Percentiles rank a stretch among this genome's conserved stretches.
These are phyloP conservation scores for Percopsis transmontana DNA, from an alignment of 2,113 vertebrate genomes.

Conservation along the genomic window DNA sequence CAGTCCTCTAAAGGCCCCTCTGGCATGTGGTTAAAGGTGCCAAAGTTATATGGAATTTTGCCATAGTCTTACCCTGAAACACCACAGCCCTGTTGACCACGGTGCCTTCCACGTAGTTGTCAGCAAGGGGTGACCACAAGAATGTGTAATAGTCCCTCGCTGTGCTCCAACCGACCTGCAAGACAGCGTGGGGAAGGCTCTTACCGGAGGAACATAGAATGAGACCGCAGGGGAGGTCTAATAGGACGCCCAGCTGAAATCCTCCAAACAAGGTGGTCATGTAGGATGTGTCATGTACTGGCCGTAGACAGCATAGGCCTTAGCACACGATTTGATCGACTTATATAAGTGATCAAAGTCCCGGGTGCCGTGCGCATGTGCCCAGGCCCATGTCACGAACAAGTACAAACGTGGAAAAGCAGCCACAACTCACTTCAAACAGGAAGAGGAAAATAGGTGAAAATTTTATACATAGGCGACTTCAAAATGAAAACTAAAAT, in stretches of 20 bases:
- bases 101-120: conserved; percentile 89
- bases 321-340: conserved; percentile 4
- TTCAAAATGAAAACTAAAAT: conserved; percentile 80
- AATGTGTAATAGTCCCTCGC: conserved; percentile 98
- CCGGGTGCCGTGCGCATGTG: conserved; percentile 25
- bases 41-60: conserved; percentile 56
- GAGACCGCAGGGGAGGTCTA: too few species aligned
- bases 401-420: conserved; percentile 55
- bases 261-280: too few species aligned
- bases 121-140: conserved; percentile 96
- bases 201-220: conserved; percentile 27
- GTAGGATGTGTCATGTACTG: background rate
- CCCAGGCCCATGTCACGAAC: conserved; percentile 45
- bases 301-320: background rate
- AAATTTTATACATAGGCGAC: conserved; percentile 78
- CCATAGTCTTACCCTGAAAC: conserved; percentile 89
- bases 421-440: conserved; percentile 74
- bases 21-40: conserved; percentile 57
- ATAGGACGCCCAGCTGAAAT: too few species aligned
- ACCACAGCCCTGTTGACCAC: conserved; percentile 90
- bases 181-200: conserved; percentile 55
- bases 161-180: conserved; percentile 98
- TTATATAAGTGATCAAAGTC: conserved; percentile 29
- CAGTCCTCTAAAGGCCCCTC: conserved; percentile 27
- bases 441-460: conserved; percentile 79